Conservation (phyloP, 2,797 vertebrate genomes). For the Gambusia yucatana region DNA sequence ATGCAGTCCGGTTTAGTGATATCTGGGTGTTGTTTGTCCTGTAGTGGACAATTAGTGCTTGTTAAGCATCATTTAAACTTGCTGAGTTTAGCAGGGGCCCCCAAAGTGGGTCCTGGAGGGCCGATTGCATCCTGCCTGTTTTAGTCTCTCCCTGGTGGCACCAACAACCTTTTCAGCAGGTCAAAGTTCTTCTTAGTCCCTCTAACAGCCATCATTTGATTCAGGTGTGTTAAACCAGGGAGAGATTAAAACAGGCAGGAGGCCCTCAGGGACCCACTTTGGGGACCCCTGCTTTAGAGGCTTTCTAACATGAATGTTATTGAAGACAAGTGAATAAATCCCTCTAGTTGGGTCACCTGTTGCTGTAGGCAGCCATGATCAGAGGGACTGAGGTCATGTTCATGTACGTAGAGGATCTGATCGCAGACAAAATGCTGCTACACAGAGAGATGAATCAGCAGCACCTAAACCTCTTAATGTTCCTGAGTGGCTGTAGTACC, state of each 20-base stretch:
- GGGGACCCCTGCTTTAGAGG: neutral
- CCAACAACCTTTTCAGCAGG: too few species aligned
- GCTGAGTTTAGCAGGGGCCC: neutral
- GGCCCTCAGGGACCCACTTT: too few species aligned
- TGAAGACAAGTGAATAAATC: neutral
- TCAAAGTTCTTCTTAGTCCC: too few species aligned
- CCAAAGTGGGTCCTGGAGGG: too few species aligned
- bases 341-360: neutral
- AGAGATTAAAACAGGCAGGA: too few species aligned
- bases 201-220: too few species aligned
- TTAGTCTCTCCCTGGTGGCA: too few species aligned
- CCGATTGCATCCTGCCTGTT: too few species aligned
- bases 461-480: neutral
- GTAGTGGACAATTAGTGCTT: slow-evolving; percentile 45
- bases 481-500: neutral
- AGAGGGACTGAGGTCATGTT: neutral
- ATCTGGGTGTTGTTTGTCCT: slow-evolving; percentile 48
- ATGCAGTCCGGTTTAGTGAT: slow-evolving; percentile 2
- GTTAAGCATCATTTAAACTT: neutral
- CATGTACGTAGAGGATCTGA: too few species aligned
- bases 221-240: too few species aligned
- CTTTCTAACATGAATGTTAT: neutral
- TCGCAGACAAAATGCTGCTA: neutral
- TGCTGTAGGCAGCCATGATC: neutral
- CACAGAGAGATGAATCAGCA: neutral